Conservation (phyloP, 2,797 vertebrate genomes). For the Rhinoraja longicauda region DNA sequence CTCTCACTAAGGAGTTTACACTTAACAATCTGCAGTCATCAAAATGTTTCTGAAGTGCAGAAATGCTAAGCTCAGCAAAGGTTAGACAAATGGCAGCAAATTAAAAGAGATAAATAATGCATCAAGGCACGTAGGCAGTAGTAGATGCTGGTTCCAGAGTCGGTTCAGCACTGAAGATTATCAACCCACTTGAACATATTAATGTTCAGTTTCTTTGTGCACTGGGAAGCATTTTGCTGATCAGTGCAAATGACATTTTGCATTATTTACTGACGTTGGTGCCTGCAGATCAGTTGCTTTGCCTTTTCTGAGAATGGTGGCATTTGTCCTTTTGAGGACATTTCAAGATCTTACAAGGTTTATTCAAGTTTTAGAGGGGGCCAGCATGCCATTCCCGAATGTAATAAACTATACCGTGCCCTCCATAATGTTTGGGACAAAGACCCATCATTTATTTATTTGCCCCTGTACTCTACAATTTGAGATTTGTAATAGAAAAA, state of each 20-base stretch:
- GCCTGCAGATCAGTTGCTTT: background rate
- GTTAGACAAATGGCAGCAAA: background rate
- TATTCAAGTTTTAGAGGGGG: background rate
- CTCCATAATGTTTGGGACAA: no score
- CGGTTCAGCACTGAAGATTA: background rate
- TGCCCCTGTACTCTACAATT: no score
- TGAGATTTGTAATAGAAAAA: no score
- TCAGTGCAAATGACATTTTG: background rate
- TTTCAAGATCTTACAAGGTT: background rate
- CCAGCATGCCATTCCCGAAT: background rate
- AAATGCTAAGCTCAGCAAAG: background rate
- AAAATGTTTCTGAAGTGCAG: conserved; percentile 24
- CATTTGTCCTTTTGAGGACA: background rate
- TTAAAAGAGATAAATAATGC: conserved; percentile 26
- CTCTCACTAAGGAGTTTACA: conserved; percentile 1
- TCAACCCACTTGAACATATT: background rate
- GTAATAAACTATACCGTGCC: no score
- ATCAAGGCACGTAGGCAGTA: background rate
- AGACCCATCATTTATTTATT: no score
- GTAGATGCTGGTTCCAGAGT: background rate
- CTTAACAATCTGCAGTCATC: background rate
- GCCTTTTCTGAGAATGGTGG: background rate
- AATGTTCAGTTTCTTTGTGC: background rate
- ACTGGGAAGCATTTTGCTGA: no score
- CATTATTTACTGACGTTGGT: background rate